A percentile compares a stretch with the other conserved stretches of the same genome.
These are phyloP conservation scores for Lutjanus campechanus DNA, from an alignment of 2,797 vertebrate species.

Conservation along the genomic window DNA sequence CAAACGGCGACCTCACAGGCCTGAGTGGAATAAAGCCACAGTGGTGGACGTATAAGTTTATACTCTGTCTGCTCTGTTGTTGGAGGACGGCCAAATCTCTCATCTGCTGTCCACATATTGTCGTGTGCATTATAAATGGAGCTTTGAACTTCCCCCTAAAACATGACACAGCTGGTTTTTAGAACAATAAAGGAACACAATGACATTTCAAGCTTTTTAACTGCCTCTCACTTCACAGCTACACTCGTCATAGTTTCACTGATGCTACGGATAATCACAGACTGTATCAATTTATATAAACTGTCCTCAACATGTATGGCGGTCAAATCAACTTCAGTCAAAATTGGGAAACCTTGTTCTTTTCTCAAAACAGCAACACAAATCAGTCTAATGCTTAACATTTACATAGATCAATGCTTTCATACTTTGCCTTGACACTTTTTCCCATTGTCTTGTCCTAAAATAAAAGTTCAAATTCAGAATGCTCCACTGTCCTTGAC, in stretches of 20 bases:
- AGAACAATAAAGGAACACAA: constrained; percentile 45
- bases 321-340: not conserved
- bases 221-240: constrained; percentile 27
- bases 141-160: constrained; percentile 61
- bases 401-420: not conserved
- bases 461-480: not conserved
- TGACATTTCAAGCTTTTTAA: constrained; percentile 24
- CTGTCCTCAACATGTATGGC: not conserved
- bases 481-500: not conserved
- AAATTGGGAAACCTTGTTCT: not conserved
- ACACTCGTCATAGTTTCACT: not conserved
- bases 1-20: constrained; percentile 33
- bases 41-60: constrained; percentile 28
- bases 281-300: too few species aligned
- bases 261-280: not conserved
- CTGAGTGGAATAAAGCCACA: constrained; percentile 21
- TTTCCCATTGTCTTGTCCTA: not conserved
- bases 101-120: constrained; percentile 67
- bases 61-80: constrained; percentile 39
- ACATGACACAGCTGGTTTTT: constrained; percentile 39
- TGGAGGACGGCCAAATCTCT: constrained; percentile 73
- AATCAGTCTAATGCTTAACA: not conserved
- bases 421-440: not conserved
- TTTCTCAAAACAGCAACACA: not conserved
- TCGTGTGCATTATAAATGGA: constrained; percentile 54